These are phyloP conservation scores for Diadegma fenestrale DNA, from an alignment of 2,888 invertebrate species.

Conservation along the genomic window DNA sequence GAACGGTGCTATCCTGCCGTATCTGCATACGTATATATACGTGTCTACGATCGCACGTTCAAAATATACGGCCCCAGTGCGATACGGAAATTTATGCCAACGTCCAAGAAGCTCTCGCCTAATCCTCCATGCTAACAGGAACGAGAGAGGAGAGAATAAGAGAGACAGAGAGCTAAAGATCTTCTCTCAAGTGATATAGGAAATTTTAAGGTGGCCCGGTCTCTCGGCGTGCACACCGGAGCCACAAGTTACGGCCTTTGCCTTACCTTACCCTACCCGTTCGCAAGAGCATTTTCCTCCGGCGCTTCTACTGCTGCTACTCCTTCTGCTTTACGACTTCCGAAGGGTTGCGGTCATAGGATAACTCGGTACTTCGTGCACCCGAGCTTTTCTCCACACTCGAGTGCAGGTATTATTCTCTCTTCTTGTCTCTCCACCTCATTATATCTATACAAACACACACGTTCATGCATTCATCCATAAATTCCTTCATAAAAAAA, in stretches of 20 bases:
- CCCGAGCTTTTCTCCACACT: conserved; percentile 57
- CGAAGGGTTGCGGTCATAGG: conserved; percentile 73
- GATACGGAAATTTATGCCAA: conserved; percentile 64
- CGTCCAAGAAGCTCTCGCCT: conserved; percentile 63
- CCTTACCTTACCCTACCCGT: conserved; percentile 65
- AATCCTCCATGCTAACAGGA: conserved; percentile 60
- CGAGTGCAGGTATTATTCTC: conserved; percentile 25
- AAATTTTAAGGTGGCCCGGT: conserved; percentile 63
- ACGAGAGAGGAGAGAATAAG: conserved; percentile 33
- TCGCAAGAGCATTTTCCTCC: conserved; percentile 47
- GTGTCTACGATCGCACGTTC: conserved; percentile 30
- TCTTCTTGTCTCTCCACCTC: conserved; percentile 15
- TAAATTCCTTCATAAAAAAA: conserved; percentile 11
- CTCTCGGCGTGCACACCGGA: conserved; percentile 29
- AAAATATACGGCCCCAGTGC: conserved; percentile 57
- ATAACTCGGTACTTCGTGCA: conserved; percentile 66
- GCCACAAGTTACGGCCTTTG: conserved; percentile 66
- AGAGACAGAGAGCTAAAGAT: conserved; percentile 26
- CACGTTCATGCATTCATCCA: not conserved
- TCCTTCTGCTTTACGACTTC: conserved; percentile 73
- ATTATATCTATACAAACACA: not conserved
- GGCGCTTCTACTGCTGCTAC: conserved; percentile 57
- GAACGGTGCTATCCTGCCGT: conserved; percentile 33
- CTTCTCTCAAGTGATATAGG: conserved; percentile 48
- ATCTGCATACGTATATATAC: conserved; percentile 24